Evolutionary conservation across 2,797 vertebrate genomes (phyloP).

Genomic region (Harpagifer antarcticus): DNA sequence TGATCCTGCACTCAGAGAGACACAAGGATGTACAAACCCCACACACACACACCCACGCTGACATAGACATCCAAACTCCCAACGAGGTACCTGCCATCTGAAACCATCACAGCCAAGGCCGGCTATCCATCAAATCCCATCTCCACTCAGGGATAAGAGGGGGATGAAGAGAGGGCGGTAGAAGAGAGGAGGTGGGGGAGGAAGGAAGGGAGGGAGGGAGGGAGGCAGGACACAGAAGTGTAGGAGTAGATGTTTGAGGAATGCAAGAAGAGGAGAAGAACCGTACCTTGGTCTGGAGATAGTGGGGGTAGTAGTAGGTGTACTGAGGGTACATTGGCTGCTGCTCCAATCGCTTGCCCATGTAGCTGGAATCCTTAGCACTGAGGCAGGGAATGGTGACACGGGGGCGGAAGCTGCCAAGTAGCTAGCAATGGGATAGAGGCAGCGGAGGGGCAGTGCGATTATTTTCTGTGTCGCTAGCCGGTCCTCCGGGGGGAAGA

Average conservation of each 20-base stretch:
- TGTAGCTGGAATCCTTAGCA: slow-evolving; percentile 97
- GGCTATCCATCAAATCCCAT: slow-evolving; percentile 73
- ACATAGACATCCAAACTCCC: slow-evolving; percentile 68
- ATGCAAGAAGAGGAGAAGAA: slow-evolving; percentile 54
- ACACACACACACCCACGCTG: slow-evolving; percentile 29
- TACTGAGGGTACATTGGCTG: slow-evolving; percentile 99
- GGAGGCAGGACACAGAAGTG: slow-evolving; percentile 38
- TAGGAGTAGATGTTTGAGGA: slow-evolving; percentile 48
- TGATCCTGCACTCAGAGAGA: slow-evolving; percentile 37
- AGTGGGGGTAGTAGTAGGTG: slow-evolving; percentile 98
- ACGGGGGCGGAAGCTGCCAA: slow-evolving; percentile 73
- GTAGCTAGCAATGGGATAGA: slow-evolving; percentile 63
- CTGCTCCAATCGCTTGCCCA: slow-evolving; percentile 99
- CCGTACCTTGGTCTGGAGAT: slow-evolving; percentile 97
- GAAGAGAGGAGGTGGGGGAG: neutral
- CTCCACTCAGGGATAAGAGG: slow-evolving; percentile 66
- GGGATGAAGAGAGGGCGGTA: slow-evolving; percentile 29
- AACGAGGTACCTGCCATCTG: slow-evolving; percentile 66
- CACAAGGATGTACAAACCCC: slow-evolving; percentile 24
- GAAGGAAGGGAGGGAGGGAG: slow-evolving; percentile 29
- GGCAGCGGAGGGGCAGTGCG: slow-evolving; percentile 52
- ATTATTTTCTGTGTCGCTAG: slow-evolving; percentile 63
- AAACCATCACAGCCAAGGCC: slow-evolving; percentile 74
- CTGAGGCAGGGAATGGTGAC: slow-evolving; percentile 90
- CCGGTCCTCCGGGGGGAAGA: slow-evolving; percentile 63